Percentiles rank a stretch among this genome's conserved stretches.
These are phyloP conservation scores for Actinia tenebrosa DNA, from an alignment of 64 coral and sea anemone species.

Conservation along the genomic window DNA sequence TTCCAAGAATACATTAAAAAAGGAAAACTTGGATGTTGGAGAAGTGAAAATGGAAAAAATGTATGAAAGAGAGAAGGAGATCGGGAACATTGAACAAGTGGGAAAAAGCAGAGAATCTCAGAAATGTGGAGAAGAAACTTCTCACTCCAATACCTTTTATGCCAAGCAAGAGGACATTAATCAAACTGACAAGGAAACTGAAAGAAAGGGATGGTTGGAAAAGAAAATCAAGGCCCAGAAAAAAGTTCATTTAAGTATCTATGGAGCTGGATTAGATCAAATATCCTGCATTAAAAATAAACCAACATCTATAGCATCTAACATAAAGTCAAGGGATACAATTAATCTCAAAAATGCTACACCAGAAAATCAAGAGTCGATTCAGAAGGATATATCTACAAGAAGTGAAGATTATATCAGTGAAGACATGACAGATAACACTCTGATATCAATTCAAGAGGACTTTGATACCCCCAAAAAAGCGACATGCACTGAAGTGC, in stretches of 20 bases:
- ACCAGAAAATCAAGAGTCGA: background rate
- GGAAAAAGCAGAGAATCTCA: background rate
- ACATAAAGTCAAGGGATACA: background rate
- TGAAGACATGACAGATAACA: conserved; percentile 1
- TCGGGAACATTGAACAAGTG: background rate
- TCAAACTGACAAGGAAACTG: background rate
- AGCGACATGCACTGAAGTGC: background rate
- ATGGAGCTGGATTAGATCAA: background rate
- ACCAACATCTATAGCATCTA: background rate
- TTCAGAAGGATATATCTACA: background rate
- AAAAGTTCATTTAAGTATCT: too few species aligned
- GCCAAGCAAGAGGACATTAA: background rate
- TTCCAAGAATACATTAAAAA: background rate
- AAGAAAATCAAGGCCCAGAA: background rate
- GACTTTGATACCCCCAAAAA: background rate
- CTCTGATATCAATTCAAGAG: background rate
- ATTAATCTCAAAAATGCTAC: background rate
- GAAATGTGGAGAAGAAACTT: background rate
- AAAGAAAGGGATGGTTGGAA: background rate
- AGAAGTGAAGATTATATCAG: background rate
- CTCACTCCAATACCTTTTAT: background rate
- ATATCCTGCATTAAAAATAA: background rate
- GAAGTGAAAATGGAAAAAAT: background rate
- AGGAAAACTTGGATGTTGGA: background rate
- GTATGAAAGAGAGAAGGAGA: background rate